A percentile compares a stretch with the other conserved stretches of the same genome.
phyloP scores from a whole-genome alignment of 2,113 vertebrate species.

The Trogon melanurus region DNA sequence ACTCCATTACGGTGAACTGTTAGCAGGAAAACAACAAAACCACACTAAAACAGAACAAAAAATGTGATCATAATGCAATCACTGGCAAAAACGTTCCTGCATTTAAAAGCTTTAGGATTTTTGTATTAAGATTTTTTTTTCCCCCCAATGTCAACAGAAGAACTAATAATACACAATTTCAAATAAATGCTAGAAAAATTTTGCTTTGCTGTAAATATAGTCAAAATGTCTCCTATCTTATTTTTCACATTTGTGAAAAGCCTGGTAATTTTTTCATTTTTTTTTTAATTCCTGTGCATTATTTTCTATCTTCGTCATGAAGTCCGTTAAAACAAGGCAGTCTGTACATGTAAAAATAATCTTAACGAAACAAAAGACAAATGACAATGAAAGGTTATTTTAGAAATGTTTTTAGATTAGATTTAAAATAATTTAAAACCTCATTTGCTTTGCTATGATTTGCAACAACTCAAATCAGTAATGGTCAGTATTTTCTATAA shows the following conservation, averaged over 20 bases:
- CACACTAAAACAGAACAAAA: background rate
- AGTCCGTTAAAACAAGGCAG: background rate
- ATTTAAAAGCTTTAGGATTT: background rate
- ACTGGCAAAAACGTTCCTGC: background rate
- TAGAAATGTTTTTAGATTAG: background rate
- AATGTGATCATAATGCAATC: background rate
- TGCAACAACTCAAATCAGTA: background rate
- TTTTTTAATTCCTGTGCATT: too few relatives aligned
- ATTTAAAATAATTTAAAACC: background rate
- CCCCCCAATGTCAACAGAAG: background rate
- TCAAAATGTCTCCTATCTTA: background rate
- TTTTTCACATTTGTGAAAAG: background rate
- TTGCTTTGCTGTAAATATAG: background rate
- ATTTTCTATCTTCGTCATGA: background rate
- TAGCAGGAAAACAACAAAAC: background rate
- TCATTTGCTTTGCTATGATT: background rate
- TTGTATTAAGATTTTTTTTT: background rate
- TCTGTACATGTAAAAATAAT: background rate
- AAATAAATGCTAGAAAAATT: background rate
- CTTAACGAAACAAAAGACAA: background rate
- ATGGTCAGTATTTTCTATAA: background rate
- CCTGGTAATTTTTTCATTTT: background rate
- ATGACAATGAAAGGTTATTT: background rate
- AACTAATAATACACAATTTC: background rate
- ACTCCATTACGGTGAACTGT: background rate